Evolutionary conservation across 2,113 vertebrate species (phyloP).

Genomic region (Rattus rattus): DNA sequence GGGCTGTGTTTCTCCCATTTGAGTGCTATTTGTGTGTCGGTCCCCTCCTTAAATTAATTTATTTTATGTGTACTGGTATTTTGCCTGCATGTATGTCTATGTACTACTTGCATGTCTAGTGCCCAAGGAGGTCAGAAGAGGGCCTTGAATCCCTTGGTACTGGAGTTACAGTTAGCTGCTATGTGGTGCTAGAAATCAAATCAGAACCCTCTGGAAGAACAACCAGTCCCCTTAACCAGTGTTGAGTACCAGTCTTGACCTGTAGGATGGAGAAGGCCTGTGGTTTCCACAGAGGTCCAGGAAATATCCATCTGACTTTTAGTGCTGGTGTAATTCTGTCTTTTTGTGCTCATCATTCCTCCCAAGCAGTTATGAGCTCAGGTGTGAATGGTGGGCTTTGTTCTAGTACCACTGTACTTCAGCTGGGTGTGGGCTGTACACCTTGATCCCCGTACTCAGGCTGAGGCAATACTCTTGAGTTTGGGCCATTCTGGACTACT

Average conservation of each 20-base stretch:
- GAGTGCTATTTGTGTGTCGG: not conserved
- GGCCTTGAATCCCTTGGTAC: not conserved
- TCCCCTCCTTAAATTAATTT: not conserved
- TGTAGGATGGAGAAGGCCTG: not conserved
- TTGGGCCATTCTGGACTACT: not conserved
- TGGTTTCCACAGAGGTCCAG: not conserved
- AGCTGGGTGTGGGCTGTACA: not conserved
- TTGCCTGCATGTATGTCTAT: not conserved
- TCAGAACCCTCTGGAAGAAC: not conserved
- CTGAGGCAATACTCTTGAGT: not conserved
- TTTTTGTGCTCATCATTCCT: rapidly evolving
- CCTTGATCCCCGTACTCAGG: no score
- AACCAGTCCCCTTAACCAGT: not conserved
- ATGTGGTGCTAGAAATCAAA: not conserved
- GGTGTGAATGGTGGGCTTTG: rapidly evolving
- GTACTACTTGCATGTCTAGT: not conserved
- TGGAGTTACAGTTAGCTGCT: not conserved
- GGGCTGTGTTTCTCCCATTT: not conserved
- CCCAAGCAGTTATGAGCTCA: rapidly evolving
- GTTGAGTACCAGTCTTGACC: not conserved
- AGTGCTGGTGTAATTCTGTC: rapidly evolving
- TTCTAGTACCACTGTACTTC: rapidly evolving
- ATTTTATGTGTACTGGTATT: not conserved
- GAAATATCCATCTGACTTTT: not conserved
- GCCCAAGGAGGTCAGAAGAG: not conserved